Conservation (phyloP, 2,888 invertebrate species). For the Dascillus cervinus region DNA sequence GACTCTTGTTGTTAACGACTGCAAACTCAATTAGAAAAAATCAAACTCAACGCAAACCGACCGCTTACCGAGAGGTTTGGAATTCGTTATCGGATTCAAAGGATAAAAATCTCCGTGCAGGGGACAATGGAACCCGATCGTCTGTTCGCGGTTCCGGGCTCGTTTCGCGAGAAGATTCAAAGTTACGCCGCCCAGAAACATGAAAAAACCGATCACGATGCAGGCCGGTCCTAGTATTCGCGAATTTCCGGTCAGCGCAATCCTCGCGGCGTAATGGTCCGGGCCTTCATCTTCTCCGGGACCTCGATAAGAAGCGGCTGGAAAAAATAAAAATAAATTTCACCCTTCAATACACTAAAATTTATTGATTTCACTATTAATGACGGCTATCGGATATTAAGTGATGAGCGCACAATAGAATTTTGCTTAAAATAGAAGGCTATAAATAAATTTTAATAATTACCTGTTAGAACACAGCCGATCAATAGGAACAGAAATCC, state of each 20-base stretch:
- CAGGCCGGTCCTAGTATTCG: conserved; percentile 66
- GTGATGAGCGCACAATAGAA: no score
- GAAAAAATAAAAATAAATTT: conserved; percentile 5
- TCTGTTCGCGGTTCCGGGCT: conserved; percentile 57
- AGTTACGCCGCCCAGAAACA: conserved; percentile 59
- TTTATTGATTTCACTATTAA: no score
- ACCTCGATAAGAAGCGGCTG: conserved; percentile 68
- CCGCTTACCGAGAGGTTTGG: conserved; percentile 36
- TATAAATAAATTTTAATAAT: conserved; percentile 21
- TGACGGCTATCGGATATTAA: no score
- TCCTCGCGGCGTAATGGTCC: conserved; percentile 62
- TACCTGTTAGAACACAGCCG: conserved; percentile 68
- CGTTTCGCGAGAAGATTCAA: conserved; percentile 60
- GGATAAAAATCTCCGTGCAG: conserved; percentile 73
- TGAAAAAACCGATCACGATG: conserved; percentile 64
- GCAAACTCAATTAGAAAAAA: no score
- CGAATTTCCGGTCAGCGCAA: conserved; percentile 67
- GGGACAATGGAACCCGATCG: conserved; percentile 70
- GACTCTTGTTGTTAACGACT: conserved; percentile 39
- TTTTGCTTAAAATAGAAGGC: no score
- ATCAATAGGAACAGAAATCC: conserved; percentile 69
- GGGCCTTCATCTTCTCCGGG: conserved; percentile 65
- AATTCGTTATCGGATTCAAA: conserved; percentile 54
- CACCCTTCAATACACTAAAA: no score
- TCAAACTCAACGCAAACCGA: no score